phyloP scores from a whole-genome alignment of 2,113 vertebrate genomes.

The Hippocampus abdominalis region DNA sequence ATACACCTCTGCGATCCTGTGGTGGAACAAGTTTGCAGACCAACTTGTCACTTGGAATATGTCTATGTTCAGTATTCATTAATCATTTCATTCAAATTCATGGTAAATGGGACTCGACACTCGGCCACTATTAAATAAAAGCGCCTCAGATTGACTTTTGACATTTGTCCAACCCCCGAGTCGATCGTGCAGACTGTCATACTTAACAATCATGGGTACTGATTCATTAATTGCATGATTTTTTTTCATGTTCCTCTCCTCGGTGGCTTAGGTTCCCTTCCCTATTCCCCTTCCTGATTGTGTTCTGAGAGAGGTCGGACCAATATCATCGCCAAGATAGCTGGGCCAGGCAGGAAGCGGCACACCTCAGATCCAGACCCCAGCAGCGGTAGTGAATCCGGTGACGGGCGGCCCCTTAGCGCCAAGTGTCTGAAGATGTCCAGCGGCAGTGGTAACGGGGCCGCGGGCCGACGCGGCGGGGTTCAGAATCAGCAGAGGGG shows the following conservation, averaged over 20 bases:
- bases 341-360: slow-evolving; percentile 96
- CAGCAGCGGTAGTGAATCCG: slow-evolving; percentile 82
- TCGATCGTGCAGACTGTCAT: not conserved
- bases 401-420: slow-evolving; percentile 84
- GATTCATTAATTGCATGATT: not conserved
- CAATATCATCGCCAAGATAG: slow-evolving; percentile 98
- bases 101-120: too few relatives aligned
- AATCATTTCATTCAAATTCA: too few relatives aligned
- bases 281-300: slow-evolving; percentile 75
- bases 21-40: too few relatives aligned
- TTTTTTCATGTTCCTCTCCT: not conserved
- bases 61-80: too few relatives aligned
- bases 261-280: slow-evolving; percentile 29
- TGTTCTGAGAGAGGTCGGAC: slow-evolving; percentile 82
- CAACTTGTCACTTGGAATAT: too few relatives aligned
- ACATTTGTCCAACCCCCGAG: too few relatives aligned
- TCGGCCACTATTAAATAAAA: too few relatives aligned
- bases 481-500: slow-evolving; percentile 66
- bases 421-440: slow-evolving; percentile 91
- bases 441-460: slow-evolving; percentile 46
- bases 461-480: slow-evolving; percentile 45
- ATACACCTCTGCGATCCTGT: too few relatives aligned
- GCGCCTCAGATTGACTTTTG: too few relatives aligned
- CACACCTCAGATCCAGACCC: slow-evolving; percentile 96
- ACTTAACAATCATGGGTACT: not conserved